Evolutionary conservation across 2,888 invertebrate genomes (phyloP).

Genomic region (Hermodice carunculata): DNA sequence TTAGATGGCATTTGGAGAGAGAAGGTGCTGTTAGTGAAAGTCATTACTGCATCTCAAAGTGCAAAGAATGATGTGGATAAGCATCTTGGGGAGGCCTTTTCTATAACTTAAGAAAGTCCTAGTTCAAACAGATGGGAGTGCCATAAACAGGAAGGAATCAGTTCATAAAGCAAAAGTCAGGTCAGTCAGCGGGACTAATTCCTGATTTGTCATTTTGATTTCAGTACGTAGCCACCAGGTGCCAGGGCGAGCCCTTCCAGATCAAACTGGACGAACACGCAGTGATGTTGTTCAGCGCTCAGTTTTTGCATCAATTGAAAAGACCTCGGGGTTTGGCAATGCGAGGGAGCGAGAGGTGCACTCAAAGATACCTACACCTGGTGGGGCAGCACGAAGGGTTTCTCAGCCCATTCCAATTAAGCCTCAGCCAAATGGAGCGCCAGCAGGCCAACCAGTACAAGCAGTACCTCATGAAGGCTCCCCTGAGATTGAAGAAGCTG

Average conservation of each 20-base stretch:
- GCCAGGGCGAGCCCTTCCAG: neutral
- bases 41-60: too few species aligned
- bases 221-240: neutral
- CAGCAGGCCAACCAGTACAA: neutral
- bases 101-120: too few species aligned
- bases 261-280: constrained; percentile 1
- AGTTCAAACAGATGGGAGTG: too few species aligned
- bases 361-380: neutral
- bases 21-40: too few species aligned
- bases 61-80: too few species aligned
- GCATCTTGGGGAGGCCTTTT: too few species aligned
- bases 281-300: constrained; percentile 27
- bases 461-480: neutral
- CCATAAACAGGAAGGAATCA: too few species aligned
- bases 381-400: neutral
- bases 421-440: neutral
- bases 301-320: constrained; percentile 33
- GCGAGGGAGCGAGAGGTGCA: constrained; percentile 24
- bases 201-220: neutral
- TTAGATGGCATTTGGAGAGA: too few species aligned
- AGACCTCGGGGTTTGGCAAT: constrained; percentile 22
- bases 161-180: too few species aligned
- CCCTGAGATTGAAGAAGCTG: constrained; percentile 50
- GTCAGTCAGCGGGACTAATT: neutral
- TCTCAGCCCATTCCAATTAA: constrained; percentile 10